Conservation (phyloP, 2,113 vertebrate species). For the Acrocephalus arundinaceus region DNA sequence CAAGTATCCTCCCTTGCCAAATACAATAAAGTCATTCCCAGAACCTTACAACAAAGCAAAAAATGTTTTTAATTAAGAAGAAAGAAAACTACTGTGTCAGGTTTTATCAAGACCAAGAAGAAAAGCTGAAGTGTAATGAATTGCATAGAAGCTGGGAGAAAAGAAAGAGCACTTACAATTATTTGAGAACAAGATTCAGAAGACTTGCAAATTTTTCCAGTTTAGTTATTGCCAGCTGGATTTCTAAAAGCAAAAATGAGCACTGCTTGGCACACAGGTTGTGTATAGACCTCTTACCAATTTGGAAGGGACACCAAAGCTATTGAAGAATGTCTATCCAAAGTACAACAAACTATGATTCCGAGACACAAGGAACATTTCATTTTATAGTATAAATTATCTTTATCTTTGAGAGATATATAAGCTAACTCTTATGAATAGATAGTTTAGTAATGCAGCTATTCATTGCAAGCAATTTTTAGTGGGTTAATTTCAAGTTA, state of each 20-base stretch:
- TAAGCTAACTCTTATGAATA: background rate
- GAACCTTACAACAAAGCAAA: background rate
- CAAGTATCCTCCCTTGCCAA: background rate
- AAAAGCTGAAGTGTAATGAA: background rate
- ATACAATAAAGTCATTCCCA: background rate
- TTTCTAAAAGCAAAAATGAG: conserved; percentile 3
- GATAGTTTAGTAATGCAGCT: background rate
- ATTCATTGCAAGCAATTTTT: background rate
- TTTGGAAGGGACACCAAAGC: background rate
- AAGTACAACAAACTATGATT: background rate
- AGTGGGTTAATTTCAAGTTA: background rate
- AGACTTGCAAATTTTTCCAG: background rate
- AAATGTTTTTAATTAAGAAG: background rate
- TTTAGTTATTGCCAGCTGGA: background rate
- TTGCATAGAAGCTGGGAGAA: background rate
- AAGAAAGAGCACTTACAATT: background rate
- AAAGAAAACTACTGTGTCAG: background rate
- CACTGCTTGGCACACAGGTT: background rate
- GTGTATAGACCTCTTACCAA: background rate
- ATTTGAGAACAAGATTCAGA: background rate
- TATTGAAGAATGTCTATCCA: background rate
- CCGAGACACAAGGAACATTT: background rate
- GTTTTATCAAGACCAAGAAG: background rate
- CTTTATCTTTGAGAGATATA: background rate
- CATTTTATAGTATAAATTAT: background rate